Conservation (phyloP, 2,888 invertebrate genomes). For the Heteromyza rotundicornis region DNA sequence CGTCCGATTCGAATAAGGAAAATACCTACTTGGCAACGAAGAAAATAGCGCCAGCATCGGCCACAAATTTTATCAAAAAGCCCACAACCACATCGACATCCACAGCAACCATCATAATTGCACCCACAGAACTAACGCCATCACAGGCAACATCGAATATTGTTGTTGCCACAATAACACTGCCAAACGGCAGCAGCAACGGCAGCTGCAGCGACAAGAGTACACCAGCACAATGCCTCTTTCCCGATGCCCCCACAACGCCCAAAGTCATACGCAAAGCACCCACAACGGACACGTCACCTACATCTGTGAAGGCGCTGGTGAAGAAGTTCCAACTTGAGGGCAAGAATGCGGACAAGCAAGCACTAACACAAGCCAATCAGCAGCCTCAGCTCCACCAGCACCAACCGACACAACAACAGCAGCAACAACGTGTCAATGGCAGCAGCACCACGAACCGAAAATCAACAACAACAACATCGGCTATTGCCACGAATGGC, state of each 20-base stretch:
- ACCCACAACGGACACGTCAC: slow-evolving; percentile 66
- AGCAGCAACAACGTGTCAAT: slow-evolving; percentile 30
- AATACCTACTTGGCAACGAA: slow-evolving; percentile 54
- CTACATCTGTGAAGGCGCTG: slow-evolving; percentile 61
- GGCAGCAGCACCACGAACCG: slow-evolving; percentile 26
- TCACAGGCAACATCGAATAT: slow-evolving; percentile 38
- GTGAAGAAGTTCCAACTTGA: slow-evolving; percentile 62
- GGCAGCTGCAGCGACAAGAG: slow-evolving; percentile 36
- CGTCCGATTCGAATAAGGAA: slow-evolving; percentile 58
- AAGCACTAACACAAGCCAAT: slow-evolving; percentile 8
- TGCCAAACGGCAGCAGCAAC: slow-evolving; percentile 33
- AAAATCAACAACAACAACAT: slow-evolving; percentile 25
- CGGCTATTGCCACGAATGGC: slow-evolving; percentile 24
- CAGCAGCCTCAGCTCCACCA: slow-evolving; percentile 26
- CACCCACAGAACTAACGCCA: slow-evolving; percentile 24
- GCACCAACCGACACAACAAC: slow-evolving; percentile 26
- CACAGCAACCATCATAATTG: slow-evolving; percentile 47
- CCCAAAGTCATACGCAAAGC: slow-evolving; percentile 72
- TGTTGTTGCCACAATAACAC: slow-evolving; percentile 41
- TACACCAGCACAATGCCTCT: slow-evolving; percentile 58
- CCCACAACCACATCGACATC: slow-evolving; percentile 24
- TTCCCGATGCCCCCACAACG: slow-evolving; percentile 71
- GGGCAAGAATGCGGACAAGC: slow-evolving; percentile 30
- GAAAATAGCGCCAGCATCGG: slow-evolving; percentile 21
- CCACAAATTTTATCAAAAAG: slow-evolving; percentile 19